A percentile compares a stretch with the other conserved stretches of the same genome.
Conservation (phyloP, 2,888 invertebrate species). For the Eurytoma adleriae region DNA sequence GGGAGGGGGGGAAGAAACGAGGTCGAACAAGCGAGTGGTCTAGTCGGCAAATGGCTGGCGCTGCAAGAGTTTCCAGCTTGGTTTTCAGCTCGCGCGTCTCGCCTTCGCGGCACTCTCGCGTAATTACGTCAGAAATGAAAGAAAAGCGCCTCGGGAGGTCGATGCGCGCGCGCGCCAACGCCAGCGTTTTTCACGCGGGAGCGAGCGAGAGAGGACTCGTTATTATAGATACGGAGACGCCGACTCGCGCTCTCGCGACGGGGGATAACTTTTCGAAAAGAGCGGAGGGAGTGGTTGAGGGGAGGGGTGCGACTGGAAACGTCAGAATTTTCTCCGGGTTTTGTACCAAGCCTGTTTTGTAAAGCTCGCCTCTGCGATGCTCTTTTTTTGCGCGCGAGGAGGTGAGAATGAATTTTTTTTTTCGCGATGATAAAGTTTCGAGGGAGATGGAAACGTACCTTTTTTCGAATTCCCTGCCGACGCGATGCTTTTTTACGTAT, state of each 20-base stretch:
- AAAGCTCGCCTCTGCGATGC: slow-evolving; percentile 24
- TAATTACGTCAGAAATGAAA: slow-evolving; percentile 70
- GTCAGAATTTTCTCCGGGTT: slow-evolving; percentile 21
- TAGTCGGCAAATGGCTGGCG: slow-evolving; percentile 47
- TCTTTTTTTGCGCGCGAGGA: background rate
- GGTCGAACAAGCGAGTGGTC: slow-evolving; percentile 52
- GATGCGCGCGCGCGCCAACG: slow-evolving; percentile 50
- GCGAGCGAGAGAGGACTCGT: slow-evolving; percentile 40
- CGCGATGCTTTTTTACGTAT: background rate
- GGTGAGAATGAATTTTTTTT: slow-evolving; percentile 43
- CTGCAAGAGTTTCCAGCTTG: slow-evolving; percentile 50
- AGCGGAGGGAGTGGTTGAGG: slow-evolving; percentile 5
- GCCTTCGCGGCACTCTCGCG: slow-evolving; percentile 61
- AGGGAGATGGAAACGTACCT: background rate
- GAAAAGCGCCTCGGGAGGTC: slow-evolving; percentile 66
- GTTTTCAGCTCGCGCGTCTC: slow-evolving; percentile 31
- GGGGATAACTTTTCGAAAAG: slow-evolving; percentile 54
- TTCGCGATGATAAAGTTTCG: slow-evolving; percentile 12
- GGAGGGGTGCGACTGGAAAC: background rate
- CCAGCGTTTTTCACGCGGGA: slow-evolving; percentile 40
- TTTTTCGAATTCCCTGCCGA: slow-evolving; percentile 2
- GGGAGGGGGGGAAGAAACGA: slow-evolving; percentile 26
- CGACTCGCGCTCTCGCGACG: slow-evolving; percentile 35
- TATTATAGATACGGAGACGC: slow-evolving; percentile 47
- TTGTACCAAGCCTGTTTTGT: slow-evolving; percentile 47